Evolutionary conservation across 2,888 invertebrate species (phyloP), one percentile per base, ranked within the genome.

Genomic region (Octodonta nipae): DNA sequence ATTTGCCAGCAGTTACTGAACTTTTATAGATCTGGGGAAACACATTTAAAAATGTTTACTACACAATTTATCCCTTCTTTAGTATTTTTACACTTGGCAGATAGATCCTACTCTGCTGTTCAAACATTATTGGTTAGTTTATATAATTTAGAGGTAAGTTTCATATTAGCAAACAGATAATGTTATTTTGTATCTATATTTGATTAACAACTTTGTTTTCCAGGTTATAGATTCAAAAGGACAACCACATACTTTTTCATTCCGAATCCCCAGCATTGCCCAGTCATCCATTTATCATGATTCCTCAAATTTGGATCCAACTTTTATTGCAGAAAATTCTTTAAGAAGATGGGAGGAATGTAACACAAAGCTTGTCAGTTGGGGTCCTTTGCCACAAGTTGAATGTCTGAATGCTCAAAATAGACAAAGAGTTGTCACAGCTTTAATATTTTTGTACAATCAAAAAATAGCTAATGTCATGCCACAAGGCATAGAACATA

Each of bases 201-300:
- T n/a, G n/a, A n/a, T n/a, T n/a, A n/a, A n/a, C n/a, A n/a, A n/a
- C n/a, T n/a, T n/a, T n/a, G n/a, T n/a, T n/a, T n/a, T n/a, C n/a
- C n/a, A n/a, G n/a, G 56, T 79, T 25, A 81, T 88, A 35, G 83
- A 85, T 65, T 78, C 81, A 54, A 75, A 77, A 62, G 86, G 88
- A 13, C 79, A 84, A 57, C 81, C 87, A 29, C 85, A 78, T 63
- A 75, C 79, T 29, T 73, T 85, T 37, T 82, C 85, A 30, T 88
- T 91, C 61, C 76, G 91, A 49, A 71, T 93, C 58, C 92, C 92
- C 31, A 84, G 87, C 15, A 67, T 92, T 52, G 86, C 88, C 13
- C 86, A 86, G 61, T 75, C 86, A 38, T 92, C 92, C 26, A 81
- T 92, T 51, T 93, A 87, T 63, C 93, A 93, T 62, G 92, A 93